Percentiles rank a stretch among this genome's conserved stretches.
These are phyloP conservation scores for Orcinus orca DNA, from an alignment of 2,113 vertebrate species.

Conservation along the genomic window DNA sequence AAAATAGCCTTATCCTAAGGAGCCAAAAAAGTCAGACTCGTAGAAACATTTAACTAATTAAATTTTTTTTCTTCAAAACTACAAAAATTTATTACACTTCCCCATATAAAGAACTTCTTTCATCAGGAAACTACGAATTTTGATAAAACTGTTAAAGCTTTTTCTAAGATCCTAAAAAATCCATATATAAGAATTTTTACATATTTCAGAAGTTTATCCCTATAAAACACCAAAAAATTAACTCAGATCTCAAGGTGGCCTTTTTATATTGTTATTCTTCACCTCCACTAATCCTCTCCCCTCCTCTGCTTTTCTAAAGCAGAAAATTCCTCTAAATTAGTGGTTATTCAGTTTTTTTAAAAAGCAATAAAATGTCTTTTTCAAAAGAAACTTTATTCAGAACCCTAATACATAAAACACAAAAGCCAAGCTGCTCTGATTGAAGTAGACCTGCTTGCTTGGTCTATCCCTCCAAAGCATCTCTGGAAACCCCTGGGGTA, in stretches of 20 bases:
- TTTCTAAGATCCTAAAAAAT: conserved; percentile 14
- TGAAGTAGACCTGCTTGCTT: not conserved
- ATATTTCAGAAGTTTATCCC: not conserved
- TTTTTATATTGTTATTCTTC: not conserved
- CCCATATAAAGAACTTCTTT: not conserved
- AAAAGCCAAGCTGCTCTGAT: not conserved
- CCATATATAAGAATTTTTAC: not conserved
- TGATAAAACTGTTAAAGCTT: not conserved
- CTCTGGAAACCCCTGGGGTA: not conserved
- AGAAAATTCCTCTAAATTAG: conserved; percentile 7
- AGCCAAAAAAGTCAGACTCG: not conserved
- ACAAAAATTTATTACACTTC: not conserved
- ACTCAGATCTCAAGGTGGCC: conserved; percentile 22
- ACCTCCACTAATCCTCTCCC: not conserved
- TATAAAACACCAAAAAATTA: conserved; percentile 18
- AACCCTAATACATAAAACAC: not conserved
- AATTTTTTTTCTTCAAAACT: not conserved
- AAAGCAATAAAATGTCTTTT: not conserved
- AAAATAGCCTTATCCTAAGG: not conserved
- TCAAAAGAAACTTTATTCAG: not conserved
- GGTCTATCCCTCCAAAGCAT: not conserved
- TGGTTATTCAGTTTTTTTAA: not conserved
- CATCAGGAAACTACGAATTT: conserved; percentile 7
- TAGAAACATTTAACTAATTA: not conserved
- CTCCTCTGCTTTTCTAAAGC: not conserved